Conservation (phyloP, 2,113 vertebrate species). For the Hemichromis elongatus region DNA sequence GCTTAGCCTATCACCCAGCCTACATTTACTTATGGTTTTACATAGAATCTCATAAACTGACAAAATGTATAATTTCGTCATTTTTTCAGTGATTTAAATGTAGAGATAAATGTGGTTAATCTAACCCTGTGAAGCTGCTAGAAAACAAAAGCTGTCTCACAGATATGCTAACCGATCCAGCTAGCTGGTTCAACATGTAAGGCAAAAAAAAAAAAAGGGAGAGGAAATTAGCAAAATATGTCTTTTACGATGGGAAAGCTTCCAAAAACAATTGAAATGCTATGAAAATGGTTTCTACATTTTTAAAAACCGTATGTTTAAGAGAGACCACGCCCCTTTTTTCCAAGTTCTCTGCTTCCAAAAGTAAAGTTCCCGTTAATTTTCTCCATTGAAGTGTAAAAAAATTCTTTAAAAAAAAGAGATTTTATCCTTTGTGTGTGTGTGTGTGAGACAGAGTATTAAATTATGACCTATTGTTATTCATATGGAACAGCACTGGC, state of each 20-base stretch:
- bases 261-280: background rate
- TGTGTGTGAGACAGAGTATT: too few relatives aligned
- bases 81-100: background rate
- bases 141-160: background rate
- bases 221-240: background rate
- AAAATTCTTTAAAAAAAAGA: background rate
- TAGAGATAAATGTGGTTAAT: background rate
- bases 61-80: background rate
- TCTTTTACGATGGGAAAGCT: fast-evolving
- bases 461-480: too few relatives aligned
- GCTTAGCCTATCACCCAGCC: background rate
- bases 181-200: background rate
- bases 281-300: background rate
- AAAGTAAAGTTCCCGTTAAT: background rate
- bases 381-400: background rate
- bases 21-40: background rate
- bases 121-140: background rate
- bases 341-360: background rate
- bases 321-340: background rate
- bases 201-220: background rate
- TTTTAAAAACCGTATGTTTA: background rate
- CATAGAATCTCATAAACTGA: fast-evolving
- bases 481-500: background rate
- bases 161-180: background rate
- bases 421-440: background rate